A percentile compares a stretch with the other conserved stretches of the same genome.
phyloP scores from a whole-genome alignment of 2,888 invertebrate species.

The Parnassius mnemosyne region DNA sequence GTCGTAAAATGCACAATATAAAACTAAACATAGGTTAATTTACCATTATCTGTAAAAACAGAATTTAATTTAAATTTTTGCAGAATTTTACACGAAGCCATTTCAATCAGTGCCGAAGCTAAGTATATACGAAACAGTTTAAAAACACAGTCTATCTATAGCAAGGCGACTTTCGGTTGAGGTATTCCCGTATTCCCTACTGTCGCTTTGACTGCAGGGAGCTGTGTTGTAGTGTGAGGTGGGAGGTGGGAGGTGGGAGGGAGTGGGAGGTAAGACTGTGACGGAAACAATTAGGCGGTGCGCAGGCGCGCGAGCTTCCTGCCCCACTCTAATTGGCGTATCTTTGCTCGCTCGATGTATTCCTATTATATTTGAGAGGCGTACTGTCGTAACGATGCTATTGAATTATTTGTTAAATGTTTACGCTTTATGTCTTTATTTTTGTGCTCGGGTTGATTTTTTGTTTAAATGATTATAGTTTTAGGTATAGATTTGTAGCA shows the following conservation, averaged over 20 bases:
- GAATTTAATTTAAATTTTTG: too few relatives aligned
- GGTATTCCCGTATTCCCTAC: conserved; percentile 18
- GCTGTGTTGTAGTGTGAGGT: conserved; percentile 11
- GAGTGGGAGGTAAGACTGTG: conserved; percentile 22
- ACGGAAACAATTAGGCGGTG: conserved; percentile 71
- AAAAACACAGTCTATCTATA: conserved; percentile 33
- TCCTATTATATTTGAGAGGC: conserved; percentile 65
- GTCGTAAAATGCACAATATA: too few relatives aligned
- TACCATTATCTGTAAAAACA: too few relatives aligned
- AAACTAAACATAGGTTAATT: too few relatives aligned
- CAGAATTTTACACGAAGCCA: too few relatives aligned
- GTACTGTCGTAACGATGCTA: conserved; percentile 30
- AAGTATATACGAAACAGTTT: conserved; percentile 21
- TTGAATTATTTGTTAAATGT: conserved; percentile 27
- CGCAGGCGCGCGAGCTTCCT: conserved; percentile 74
- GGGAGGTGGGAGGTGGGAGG: conserved; percentile 4
- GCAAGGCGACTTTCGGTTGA: conserved; percentile 15
- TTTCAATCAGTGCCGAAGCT: too few relatives aligned
- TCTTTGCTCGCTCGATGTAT: conserved; percentile 64
- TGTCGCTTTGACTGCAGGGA: conserved; percentile 12
- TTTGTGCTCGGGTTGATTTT: not conserved
- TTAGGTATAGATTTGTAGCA: too few relatives aligned
- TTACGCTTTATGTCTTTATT: conserved; percentile 24
- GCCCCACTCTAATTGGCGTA: conserved; percentile 67
- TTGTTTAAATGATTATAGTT: too few relatives aligned